phyloP scores from a whole-genome alignment of 2,888 invertebrate genomes.

The Calliphora vomitoria region DNA sequence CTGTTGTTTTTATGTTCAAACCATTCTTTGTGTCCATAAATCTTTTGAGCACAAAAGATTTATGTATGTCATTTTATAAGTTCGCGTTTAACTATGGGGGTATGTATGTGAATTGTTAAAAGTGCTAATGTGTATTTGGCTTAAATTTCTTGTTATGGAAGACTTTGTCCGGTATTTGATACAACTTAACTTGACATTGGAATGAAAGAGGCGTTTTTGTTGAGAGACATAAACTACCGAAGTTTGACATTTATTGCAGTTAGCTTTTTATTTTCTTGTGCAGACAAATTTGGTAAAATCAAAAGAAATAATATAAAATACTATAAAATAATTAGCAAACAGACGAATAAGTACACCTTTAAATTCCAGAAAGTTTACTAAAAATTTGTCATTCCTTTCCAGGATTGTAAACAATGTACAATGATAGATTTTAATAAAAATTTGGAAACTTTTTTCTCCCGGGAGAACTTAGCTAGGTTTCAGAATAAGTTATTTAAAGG shows the following conservation, averaged over 20 bases:
- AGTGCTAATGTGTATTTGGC: constrained; percentile 3
- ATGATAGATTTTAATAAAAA: too few species aligned
- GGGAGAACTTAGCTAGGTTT: too few species aligned
- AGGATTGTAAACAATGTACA: too few species aligned
- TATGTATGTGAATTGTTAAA: background rate
- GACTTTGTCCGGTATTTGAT: background rate
- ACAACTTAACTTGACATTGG: constrained; percentile 28
- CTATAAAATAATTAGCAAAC: background rate
- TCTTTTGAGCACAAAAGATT: constrained; percentile 60
- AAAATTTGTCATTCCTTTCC: too few species aligned
- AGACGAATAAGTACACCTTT: too few species aligned
- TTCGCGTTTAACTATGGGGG: constrained; percentile 39
- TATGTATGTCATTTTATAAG: constrained; percentile 64
- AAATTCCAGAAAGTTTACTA: too few species aligned
- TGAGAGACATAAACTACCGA: constrained; percentile 78
- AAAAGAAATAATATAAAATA: background rate
- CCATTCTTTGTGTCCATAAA: constrained; percentile 23
- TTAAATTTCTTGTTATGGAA: background rate
- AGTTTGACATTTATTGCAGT: constrained; percentile 79
- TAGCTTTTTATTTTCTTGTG: background rate
- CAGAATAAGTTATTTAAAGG: too few species aligned
- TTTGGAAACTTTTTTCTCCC: too few species aligned
- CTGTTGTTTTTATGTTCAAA: constrained; percentile 49
- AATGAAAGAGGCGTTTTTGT: constrained; percentile 73
- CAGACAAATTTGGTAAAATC: background rate